phyloP scores from a whole-genome alignment of 2,888 invertebrate species.

The Platycheirus albimanus region DNA sequence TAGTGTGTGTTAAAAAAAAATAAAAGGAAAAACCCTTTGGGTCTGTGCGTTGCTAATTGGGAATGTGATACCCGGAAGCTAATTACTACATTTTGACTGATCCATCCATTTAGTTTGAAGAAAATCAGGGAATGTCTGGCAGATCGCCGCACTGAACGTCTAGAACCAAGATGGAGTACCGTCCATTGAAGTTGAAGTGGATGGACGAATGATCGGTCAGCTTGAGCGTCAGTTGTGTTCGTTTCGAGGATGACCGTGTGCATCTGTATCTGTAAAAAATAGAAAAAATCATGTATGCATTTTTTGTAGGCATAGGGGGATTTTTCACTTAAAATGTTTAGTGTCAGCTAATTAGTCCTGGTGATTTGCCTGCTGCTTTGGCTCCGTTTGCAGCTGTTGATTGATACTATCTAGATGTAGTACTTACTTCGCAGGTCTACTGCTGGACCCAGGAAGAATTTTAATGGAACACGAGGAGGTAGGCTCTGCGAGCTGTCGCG shows the following conservation, averaged over 20 bases:
- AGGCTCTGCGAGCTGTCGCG: no score
- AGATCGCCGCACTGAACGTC: conserved; percentile 16
- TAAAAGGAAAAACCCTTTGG: conserved; percentile 1
- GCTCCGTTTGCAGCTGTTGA: conserved; percentile 62
- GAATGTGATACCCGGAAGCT: conserved; percentile 66
- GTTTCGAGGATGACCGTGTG: no score
- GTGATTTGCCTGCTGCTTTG: conserved; percentile 56
- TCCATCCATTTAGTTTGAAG: conserved; percentile 41
- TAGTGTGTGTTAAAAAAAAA: background rate
- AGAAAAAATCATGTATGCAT: no score
- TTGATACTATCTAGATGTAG: conserved; percentile 60
- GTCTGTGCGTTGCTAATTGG: conserved; percentile 37
- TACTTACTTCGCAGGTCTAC: background rate
- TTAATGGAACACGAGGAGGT: conserved; percentile 35
- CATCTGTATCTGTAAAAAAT: conserved; percentile 19
- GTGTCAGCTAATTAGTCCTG: conserved; percentile 66
- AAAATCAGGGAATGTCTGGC: conserved; percentile 47
- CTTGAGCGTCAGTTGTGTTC: no score
- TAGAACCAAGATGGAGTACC: conserved; percentile 32
- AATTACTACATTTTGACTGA: conserved; percentile 55
- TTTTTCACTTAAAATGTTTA: conserved; percentile 65
- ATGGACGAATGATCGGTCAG: conserved; percentile 1
- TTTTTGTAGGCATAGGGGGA: conserved; percentile 1
- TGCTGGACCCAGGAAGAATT: conserved; percentile 6
- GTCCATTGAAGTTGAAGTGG: background rate